phyloP scores from a whole-genome alignment of 2,797 vertebrate species.

The Alouatta caraya region DNA sequence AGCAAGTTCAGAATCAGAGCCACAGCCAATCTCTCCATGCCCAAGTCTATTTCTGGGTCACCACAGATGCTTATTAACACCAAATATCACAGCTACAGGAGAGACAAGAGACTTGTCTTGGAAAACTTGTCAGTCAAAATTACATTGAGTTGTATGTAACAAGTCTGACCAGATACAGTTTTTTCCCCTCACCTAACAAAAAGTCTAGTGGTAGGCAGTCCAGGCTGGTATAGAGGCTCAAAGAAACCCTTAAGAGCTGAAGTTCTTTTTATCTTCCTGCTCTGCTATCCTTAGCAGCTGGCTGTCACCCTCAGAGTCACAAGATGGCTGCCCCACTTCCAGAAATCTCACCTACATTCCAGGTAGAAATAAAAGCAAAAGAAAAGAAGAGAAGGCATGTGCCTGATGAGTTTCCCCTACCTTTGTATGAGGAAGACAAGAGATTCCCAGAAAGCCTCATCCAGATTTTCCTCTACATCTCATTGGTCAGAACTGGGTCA shows the following conservation, averaged over 20 bases:
- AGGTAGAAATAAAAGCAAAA: constrained; percentile 20
- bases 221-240: background rate
- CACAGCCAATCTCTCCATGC: constrained; percentile 76
- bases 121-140: constrained; percentile 56
- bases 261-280: background rate
- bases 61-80: constrained; percentile 78
- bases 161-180: background rate
- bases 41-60: constrained; percentile 83
- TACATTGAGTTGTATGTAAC: background rate
- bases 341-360: constrained; percentile 35
- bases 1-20: constrained; percentile 82
- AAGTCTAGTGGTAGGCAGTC: background rate
- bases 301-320: background rate
- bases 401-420: background rate
- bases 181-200: background rate
- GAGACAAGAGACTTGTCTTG: constrained; percentile 73
- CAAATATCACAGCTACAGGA: constrained; percentile 67
- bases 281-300: background rate
- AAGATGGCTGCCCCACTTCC: constrained; percentile 20
- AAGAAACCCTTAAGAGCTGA: background rate
- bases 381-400: background rate
- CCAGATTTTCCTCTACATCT: background rate
- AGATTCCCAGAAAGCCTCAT: background rate
- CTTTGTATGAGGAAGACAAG: background rate
- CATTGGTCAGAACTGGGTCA: background rate